Conservation (phyloP, 2,797 vertebrate genomes). For the Poeciliopsis infans region DNA sequence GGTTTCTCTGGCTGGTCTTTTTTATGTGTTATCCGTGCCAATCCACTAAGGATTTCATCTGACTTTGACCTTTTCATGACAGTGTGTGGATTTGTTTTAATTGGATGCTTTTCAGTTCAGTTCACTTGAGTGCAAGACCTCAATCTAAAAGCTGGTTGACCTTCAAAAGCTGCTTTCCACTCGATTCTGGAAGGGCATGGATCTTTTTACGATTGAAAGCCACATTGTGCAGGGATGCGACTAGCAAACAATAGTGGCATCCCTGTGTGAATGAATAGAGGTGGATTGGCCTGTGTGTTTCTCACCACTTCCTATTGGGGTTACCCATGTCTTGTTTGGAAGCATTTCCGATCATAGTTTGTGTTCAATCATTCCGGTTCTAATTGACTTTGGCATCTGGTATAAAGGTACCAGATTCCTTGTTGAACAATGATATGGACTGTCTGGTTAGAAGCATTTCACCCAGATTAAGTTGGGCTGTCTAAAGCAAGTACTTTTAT, state of each 20-base stretch:
- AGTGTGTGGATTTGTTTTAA: conserved; percentile 14
- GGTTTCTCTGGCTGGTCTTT: background rate
- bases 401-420: background rate
- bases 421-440: background rate
- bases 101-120: conserved; percentile 12
- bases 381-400: conserved; percentile 8
- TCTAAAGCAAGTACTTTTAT: background rate
- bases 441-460: background rate
- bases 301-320: conserved; percentile 38
- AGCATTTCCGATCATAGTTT: conserved; percentile 32
- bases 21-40: conserved; percentile 9
- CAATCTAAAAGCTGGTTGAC: conserved; percentile 37
- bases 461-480: background rate
- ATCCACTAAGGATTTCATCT: conserved; percentile 7
- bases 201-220: conserved; percentile 52
- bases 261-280: conserved; percentile 56
- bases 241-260: conserved; percentile 47
- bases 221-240: conserved; percentile 51
- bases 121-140: conserved; percentile 34
- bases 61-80: conserved; percentile 19
- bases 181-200: conserved; percentile 55
- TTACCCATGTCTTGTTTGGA: conserved; percentile 45
- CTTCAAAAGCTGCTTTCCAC: conserved; percentile 45
- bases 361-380: background rate
- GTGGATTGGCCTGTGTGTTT: conserved; percentile 56